Evolutionary conservation across 2,113 vertebrate genomes (phyloP).

Genomic region (Panthera tigris): DNA sequence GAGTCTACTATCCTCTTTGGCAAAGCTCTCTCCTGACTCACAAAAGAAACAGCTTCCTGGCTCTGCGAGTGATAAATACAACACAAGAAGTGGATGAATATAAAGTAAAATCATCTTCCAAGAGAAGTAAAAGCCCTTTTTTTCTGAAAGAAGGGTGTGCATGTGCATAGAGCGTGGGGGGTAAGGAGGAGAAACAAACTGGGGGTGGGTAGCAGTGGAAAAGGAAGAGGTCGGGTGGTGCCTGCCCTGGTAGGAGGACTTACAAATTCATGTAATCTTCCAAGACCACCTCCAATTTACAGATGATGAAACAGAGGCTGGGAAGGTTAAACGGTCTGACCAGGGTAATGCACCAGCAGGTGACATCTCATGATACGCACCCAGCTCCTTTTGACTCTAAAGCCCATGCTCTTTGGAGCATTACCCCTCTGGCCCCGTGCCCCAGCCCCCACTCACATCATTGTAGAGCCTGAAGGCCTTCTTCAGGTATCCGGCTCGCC

Average conservation of each 20-base stretch:
- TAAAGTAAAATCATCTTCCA: neutral
- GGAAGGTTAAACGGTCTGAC: too few species aligned
- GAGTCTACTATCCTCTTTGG: neutral
- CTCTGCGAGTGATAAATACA: neutral
- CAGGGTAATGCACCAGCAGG: neutral
- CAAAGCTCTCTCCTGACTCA: neutral
- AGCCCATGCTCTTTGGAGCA: neutral
- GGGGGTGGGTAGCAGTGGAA: neutral
- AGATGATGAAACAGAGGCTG: neutral
- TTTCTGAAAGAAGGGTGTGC: neutral
- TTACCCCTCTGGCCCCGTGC: fast-evolving
- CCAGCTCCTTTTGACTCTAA: neutral
- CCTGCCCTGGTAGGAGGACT: fast-evolving
- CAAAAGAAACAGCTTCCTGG: neutral
- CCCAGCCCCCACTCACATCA: conserved; percentile 85
- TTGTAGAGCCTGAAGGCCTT: conserved; percentile 95
- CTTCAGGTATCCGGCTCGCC: conserved; percentile 91
- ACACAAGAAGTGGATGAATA: neutral
- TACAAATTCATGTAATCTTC: neutral
- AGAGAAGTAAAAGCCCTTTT: neutral
- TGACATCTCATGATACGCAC: neutral
- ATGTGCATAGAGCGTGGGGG: neutral
- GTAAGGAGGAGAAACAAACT: neutral
- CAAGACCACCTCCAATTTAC: neutral
- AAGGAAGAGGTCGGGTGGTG: fast-evolving